Evolutionary conservation across 2,797 vertebrate species (phyloP).

Genomic region (Adrianichthys oophorus): DNA sequence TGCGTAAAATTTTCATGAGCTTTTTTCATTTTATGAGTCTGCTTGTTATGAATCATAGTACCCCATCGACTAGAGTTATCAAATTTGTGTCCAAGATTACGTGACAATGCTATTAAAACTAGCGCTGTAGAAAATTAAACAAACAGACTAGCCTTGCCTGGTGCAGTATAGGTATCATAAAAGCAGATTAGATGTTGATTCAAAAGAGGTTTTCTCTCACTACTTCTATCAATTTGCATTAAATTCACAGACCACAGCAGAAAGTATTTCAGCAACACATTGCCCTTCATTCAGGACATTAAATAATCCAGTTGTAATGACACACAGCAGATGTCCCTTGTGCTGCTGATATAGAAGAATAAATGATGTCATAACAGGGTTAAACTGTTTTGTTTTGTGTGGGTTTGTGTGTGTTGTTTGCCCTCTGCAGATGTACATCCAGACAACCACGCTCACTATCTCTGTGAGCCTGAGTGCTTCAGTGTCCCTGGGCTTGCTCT

Average conservation of each 20-base stretch:
- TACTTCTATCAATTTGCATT: constrained; percentile 11
- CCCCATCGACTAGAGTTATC: constrained; percentile 35
- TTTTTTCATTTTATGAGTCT: constrained; percentile 43
- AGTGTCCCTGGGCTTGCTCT: constrained; percentile 97
- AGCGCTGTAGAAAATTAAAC: constrained; percentile 66
- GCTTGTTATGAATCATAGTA: constrained; percentile 38
- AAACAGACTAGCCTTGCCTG: constrained; percentile 53
- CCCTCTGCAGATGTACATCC: constrained; percentile 92
- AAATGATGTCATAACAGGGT: neutral
- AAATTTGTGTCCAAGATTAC: constrained; percentile 38
- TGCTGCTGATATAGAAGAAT: constrained; percentile 13
- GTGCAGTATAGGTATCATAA: constrained; percentile 8
- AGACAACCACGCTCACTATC: constrained; percentile 96
- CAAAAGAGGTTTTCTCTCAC: constrained; percentile 31
- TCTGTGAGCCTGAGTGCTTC: constrained; percentile 98
- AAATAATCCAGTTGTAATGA: constrained; percentile 52
- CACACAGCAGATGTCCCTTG: constrained; percentile 54
- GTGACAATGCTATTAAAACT: constrained; percentile 61
- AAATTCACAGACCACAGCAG: neutral
- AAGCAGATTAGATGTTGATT: constrained; percentile 47
- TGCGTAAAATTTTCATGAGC: constrained; percentile 53
- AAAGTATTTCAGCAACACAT: constrained; percentile 38
- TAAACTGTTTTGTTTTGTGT: constrained; percentile 28
- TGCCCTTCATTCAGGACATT: constrained; percentile 49
- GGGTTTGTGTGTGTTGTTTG: constrained; percentile 15